A percentile compares a stretch with the other conserved stretches of the same genome.
These are phyloP conservation scores for Frankliniella fusca DNA, from an alignment of 2,888 invertebrate species.

Conservation along the genomic window DNA sequence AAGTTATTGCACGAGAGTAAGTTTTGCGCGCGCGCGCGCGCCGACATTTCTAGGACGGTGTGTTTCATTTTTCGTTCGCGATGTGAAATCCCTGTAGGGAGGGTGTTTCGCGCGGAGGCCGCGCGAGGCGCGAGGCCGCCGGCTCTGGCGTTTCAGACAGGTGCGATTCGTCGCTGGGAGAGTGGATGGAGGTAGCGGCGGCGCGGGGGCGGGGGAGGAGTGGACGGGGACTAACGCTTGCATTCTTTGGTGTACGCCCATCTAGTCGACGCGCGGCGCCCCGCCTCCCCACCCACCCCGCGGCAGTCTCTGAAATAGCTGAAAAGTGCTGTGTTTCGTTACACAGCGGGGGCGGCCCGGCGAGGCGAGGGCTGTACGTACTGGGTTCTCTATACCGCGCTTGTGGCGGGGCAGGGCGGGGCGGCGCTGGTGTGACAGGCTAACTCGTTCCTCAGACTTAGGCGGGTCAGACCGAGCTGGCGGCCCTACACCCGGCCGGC, in stretches of 20 bases:
- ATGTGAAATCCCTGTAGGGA: no score
- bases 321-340: not conserved
- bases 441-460: not conserved
- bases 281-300: no score
- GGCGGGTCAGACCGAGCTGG: not conserved
- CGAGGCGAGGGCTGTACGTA: not conserved
- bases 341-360: not conserved
- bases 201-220: not conserved
- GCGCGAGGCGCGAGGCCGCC: no score
- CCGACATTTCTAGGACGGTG: no score
- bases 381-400: no score
- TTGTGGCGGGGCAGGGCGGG: not conserved
- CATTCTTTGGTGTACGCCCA: no score
- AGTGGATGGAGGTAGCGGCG: not conserved
- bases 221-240: no score
- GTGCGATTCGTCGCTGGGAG: not conserved
- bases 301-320: not conserved
- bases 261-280: no score
- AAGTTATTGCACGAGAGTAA: no score
- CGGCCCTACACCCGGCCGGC: not conserved
- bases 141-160: not conserved
- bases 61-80: no score
- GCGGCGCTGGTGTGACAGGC: not conserved
- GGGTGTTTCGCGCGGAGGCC: no score
- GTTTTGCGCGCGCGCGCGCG: no score